Base-by-base conservation (phyloP, 2,113 vertebrate species). In the Paraplagusia blochii region DNA sequence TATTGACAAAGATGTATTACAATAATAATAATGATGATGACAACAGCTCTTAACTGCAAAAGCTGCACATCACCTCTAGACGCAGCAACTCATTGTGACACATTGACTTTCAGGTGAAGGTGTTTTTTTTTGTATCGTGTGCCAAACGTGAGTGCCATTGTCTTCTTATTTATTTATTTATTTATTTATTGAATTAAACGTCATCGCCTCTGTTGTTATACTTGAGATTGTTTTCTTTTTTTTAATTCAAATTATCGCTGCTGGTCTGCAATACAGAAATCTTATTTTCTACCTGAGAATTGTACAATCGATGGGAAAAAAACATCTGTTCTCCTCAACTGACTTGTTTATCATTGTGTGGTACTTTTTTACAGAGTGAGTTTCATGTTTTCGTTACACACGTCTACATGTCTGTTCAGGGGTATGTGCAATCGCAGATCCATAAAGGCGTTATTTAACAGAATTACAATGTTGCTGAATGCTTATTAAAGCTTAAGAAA, bases 401-500 rank as follows among this genome's bases (percentile, higher is more conserved):
- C 42, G 58, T 69, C 55, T 74, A 66, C 73, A 74, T 66, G 53
- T 82, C 66, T 80, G 49, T 82, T 83, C 74, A 79, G 74, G 81
- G 82, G 59, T 76, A 77, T 84, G 82, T 87, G 82, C 82, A 87
- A 85, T 86, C 77, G 61, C 60, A 63, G 68, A 77, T 81, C 48
- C 46, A 72, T 66, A 75, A 64, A 83, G 76, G 29, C 76, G 81
- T 87, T 85, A 79, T 77, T 49, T 18, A 58, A 68, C 57, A 66
- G 69, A 79, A 62, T 68, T 61, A 78, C 44, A 67, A 53, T 81
- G 53, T 59, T 72, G 46, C 44, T 47, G 63, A 80, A 51, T 77
- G 50, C 62, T 70, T 81, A 86, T 79, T 87, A 87, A 85, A 85
- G n/a, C n/a, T n/a, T n/a, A n/a, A n/a, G n/a, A n/a, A 56, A 34